These are phyloP conservation scores for Enteromius argenteus DNA, from an alignment of 2,797 vertebrate species.

Conservation along the genomic window DNA sequence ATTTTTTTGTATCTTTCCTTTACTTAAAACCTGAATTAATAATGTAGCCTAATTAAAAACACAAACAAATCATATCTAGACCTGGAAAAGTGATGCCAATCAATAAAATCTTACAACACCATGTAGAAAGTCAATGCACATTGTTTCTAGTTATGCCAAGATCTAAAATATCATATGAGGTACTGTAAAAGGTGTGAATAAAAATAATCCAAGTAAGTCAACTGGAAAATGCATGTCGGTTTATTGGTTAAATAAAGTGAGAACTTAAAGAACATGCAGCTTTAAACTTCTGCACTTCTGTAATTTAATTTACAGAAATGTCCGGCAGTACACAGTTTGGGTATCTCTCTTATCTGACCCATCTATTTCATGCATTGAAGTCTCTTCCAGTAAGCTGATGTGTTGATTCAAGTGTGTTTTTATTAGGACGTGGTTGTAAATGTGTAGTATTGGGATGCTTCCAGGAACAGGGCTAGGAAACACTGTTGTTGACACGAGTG, in stretches of 20 bases:
- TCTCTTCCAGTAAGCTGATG: background rate
- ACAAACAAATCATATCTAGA: no score
- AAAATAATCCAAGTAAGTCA: background rate
- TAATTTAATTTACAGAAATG: background rate
- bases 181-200: background rate
- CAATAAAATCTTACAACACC: background rate
- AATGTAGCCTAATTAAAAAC: background rate
- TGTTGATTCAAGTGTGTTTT: background rate
- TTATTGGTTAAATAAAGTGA: background rate
- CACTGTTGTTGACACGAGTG: background rate
- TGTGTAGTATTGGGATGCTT: background rate
- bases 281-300: background rate
- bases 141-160: background rate
- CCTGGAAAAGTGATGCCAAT: background rate
- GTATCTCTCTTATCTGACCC: background rate
- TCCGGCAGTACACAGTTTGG: background rate
- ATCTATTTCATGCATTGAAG: background rate
- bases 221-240: background rate
- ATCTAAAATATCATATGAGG: background rate
- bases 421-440: background rate
- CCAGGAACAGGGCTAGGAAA: background rate
- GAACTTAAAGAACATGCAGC: background rate
- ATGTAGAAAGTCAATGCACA: background rate
- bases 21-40: background rate
- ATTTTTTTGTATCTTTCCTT: background rate